Conservation (phyloP, 1,140 invertebrate species). For the Lepeophtheirus salmonis region DNA sequence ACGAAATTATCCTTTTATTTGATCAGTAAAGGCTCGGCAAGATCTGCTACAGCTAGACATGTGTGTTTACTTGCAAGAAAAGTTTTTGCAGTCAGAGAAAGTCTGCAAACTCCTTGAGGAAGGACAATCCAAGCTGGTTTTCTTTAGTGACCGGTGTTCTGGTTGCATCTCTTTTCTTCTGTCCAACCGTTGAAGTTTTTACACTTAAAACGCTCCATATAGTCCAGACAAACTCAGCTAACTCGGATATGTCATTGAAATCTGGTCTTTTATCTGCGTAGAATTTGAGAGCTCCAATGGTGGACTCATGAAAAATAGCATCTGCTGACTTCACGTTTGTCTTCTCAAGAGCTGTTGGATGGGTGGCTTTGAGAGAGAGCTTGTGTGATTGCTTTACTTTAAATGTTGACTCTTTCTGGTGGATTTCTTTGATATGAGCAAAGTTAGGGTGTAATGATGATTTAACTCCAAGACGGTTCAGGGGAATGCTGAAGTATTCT, state of each 20-base stretch:
- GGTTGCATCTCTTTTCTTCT: not conserved
- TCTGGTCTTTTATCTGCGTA: not conserved
- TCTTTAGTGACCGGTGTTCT: not conserved
- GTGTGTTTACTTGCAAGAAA: not conserved
- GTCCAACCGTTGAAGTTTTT: not conserved
- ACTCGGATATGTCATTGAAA: not conserved
- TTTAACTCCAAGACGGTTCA: not conserved
- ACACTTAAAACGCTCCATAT: not conserved
- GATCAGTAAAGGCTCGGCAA: not conserved
- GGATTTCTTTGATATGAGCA: not conserved
- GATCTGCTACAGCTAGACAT: not conserved
- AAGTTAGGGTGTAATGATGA: not conserved
- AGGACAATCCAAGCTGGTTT: no score
- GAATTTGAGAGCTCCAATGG: not conserved
- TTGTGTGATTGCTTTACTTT: not conserved
- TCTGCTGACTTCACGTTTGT: not conserved
- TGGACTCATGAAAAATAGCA: not conserved
- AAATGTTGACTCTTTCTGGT: no score
- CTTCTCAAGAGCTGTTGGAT: not conserved
- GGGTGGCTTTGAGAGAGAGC: not conserved
- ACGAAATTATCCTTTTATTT: not conserved
- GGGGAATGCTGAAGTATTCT: not conserved
- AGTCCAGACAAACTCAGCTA: not conserved
- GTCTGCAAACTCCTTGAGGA: no score
- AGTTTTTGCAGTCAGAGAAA: not conserved